phyloP scores from a whole-genome alignment of 2,113 vertebrate species.

The Hypocryptadius cinnamomeus region DNA sequence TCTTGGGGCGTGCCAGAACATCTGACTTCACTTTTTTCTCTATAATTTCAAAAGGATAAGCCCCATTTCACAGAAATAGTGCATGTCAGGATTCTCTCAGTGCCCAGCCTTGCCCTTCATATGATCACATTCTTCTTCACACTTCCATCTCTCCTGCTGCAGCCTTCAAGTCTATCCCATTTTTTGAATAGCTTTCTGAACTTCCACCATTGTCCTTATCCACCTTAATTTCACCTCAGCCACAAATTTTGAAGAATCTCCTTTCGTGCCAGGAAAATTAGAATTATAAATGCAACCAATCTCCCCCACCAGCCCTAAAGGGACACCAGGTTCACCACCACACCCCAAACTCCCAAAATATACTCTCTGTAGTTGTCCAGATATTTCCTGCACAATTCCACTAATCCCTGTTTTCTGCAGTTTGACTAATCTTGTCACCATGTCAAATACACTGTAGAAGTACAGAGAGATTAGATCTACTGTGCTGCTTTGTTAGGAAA shows the following conservation, averaged over 20 bases:
- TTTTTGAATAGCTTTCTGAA: neutral
- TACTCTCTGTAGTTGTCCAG: neutral
- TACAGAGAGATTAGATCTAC: slow-evolving; percentile 33
- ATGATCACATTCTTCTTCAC: neutral
- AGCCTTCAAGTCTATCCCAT: neutral
- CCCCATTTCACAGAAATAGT: neutral
- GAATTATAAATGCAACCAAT: neutral
- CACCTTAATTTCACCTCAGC: neutral
- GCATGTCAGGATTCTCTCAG: neutral
- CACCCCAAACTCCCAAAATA: neutral
- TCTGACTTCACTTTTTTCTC: neutral
- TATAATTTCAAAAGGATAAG: neutral
- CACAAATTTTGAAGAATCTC: neutral
- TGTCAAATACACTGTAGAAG: neutral
- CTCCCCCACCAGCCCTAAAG: neutral
- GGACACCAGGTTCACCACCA: neutral
- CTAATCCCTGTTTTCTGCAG: neutral
- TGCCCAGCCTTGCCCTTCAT: neutral
- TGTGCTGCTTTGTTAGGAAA: neutral
- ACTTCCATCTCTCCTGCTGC: neutral
- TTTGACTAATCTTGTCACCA: neutral
- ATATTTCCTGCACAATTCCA: neutral
- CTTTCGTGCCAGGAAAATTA: neutral
- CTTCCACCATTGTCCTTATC: neutral
- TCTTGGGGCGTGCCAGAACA: neutral